Evolutionary conservation across 2,113 vertebrate genomes (phyloP).

Genomic region (Nesospiza acunhae): DNA sequence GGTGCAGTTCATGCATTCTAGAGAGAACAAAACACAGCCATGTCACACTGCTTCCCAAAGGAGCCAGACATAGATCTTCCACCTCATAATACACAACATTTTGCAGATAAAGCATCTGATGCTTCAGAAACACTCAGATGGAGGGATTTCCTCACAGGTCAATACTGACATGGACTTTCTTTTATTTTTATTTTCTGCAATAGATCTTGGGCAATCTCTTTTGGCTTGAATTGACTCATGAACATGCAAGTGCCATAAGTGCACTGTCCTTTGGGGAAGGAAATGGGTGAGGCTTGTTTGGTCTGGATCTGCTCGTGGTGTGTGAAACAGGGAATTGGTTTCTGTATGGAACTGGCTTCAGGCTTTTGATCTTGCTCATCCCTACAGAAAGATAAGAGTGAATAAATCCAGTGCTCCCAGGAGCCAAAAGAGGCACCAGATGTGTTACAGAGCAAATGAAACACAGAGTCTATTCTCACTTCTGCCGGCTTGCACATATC

Average conservation of each 20-base stretch:
- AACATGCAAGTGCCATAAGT: background rate
- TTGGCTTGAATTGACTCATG: background rate
- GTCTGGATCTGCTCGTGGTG: slow-evolving; percentile 3
- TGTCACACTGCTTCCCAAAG: slow-evolving; percentile 13
- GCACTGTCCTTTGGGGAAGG: background rate
- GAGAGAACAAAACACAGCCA: background rate
- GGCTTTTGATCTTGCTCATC: slow-evolving; percentile 51
- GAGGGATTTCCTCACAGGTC: background rate
- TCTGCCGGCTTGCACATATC: slow-evolving; percentile 3
- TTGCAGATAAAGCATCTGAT: background rate
- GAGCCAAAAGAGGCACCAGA: slow-evolving; percentile 22
- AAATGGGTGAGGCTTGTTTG: slow-evolving; percentile 30
- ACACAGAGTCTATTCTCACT: background rate
- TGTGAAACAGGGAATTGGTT: background rate
- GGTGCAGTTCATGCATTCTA: slow-evolving; percentile 95
- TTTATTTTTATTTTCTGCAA: background rate
- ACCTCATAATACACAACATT: background rate
- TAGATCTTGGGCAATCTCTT: background rate
- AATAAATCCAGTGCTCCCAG: slow-evolving; percentile 21
- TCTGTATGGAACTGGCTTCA: background rate
- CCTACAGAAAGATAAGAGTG: slow-evolving; percentile 16
- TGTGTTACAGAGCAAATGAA: slow-evolving; percentile 31
- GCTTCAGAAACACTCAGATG: background rate
- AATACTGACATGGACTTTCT: background rate
- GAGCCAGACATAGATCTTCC: background rate